Base-by-base conservation (phyloP, 2,888 invertebrate species). In the Auanema freiburgensis region DNA sequence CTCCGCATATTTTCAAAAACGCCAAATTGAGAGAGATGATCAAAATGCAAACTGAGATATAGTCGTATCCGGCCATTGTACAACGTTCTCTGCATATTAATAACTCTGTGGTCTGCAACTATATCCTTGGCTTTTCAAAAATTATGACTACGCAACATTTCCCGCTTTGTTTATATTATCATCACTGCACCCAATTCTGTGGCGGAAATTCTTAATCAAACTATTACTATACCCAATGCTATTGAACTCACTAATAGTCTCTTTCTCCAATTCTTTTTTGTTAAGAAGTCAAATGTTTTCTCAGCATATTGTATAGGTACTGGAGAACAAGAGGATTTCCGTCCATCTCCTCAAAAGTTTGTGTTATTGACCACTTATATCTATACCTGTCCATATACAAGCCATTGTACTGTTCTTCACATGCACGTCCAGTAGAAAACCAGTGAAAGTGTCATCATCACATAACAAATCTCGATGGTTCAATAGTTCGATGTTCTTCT, bases 81-180 rank as follows among this genome's bases (percentile, higher is more conserved):
- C 73, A 73, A 23, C 70, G 53, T 4, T 73, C 73, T 44, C 68
- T 71, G 58, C 73, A 73, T 40, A 73, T 64, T 49, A 54, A 62
- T 2, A 73, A 46, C 41, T 73, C 72, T 25, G 57, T 42, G 10
- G 57, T 40, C 59, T 64, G 43, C 51, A 23, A 50, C 4, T 24
- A 43, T n/a, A 46, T 14, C n/a, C n/a, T 33, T 11, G n/a, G 10
- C 23, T 18, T 11, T 23, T 24, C 21, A 18, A 18, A 52, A n/a
- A 2, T 21, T 52, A 52, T 52, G n/a, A 21, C 5, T 21, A 5
- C n/a, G 24, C 14, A 14, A 41, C 21, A 18, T 16, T 14, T 24
- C 23, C 14, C 12, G 14, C 21, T 2, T 50, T 12, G 55, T 14
- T 24, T 53, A 21, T 16, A 46, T 61, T 33, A 1, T 10, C 14